phyloP scores from a whole-genome alignment of 2,113 vertebrate species.

The Thomomys bottae region DNA sequence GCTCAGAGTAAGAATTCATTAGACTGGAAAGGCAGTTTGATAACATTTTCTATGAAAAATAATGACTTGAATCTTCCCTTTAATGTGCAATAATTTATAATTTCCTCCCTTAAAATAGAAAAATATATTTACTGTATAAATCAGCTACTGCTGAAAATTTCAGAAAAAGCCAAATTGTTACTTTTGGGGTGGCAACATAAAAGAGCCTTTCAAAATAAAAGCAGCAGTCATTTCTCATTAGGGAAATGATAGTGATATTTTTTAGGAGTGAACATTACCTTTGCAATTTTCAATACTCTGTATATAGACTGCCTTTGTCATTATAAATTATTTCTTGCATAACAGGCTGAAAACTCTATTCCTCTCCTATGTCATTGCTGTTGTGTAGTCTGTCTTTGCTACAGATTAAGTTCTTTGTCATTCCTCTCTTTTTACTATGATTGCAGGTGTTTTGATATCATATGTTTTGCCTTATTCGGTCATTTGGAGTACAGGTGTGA shows the following conservation, averaged over 20 bases:
- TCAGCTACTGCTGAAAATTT: constrained; percentile 67
- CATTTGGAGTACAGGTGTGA: constrained; percentile 91
- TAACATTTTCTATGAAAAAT: constrained; percentile 16
- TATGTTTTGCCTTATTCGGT: constrained; percentile 88
- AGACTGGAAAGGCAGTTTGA: constrained; percentile 37
- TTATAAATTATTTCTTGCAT: constrained; percentile 85
- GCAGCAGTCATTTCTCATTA: constrained; percentile 78
- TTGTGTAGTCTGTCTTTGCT: constrained; percentile 82
- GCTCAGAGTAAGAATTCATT: constrained; percentile 10
- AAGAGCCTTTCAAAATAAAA: constrained; percentile 73
- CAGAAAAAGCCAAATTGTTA: constrained; percentile 65
- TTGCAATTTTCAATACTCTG: constrained; percentile 77
- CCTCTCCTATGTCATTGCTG: constrained; percentile 78
- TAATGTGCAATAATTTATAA: constrained; percentile 17
- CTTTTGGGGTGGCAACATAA: constrained; percentile 41
- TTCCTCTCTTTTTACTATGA: constrained; percentile 79
- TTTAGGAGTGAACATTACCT: constrained; percentile 79
- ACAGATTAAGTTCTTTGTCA: constrained; percentile 70
- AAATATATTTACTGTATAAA: neutral
- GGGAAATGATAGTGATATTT: constrained; percentile 78
- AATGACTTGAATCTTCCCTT: neutral
- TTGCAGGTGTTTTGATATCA: constrained; percentile 84
- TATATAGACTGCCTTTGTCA: constrained; percentile 77
- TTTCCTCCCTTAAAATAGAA: neutral
- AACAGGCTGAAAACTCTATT: constrained; percentile 72